A percentile compares a stretch with the other conserved stretches of the same genome.
Evolutionary conservation across 2,113 vertebrate species (phyloP).

Genomic region (Murina feae): DNA sequence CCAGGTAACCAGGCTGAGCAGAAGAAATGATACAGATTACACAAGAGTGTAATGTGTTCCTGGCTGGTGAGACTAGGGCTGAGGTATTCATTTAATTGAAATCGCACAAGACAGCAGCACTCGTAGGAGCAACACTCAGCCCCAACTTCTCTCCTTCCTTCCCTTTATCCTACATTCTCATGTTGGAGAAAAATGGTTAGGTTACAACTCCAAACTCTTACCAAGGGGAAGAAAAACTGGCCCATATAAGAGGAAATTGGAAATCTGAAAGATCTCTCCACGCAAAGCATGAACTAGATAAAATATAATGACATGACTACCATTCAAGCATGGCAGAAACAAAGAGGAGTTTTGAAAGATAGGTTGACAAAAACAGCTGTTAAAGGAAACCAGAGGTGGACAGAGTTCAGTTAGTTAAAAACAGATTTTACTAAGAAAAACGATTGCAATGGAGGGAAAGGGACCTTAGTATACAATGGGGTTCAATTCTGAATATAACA

Average conservation of each 20-base stretch:
- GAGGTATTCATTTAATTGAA: not conserved
- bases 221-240: not conserved
- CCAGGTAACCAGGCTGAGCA: not conserved
- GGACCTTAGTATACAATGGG: not conserved
- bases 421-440: not conserved
- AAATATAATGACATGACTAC: not conserved
- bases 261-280: not conserved
- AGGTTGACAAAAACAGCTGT: not conserved
- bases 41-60: not conserved
- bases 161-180: not conserved
- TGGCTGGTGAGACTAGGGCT: not conserved
- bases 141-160: not conserved
- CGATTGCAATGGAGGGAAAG: not conserved
- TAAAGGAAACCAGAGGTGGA: not conserved
- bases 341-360: not conserved
- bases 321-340: not conserved
- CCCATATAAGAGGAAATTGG: not conserved
- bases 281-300: not conserved
- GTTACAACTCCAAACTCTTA: not conserved
- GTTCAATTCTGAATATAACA: not conserved
- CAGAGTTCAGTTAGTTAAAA: not conserved
- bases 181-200: not conserved
- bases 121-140: not conserved
- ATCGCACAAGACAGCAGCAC: not conserved
- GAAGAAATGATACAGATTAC: not conserved